Conservation (phyloP, 2,113 vertebrate species). For the Formicarius rufipectus region DNA sequence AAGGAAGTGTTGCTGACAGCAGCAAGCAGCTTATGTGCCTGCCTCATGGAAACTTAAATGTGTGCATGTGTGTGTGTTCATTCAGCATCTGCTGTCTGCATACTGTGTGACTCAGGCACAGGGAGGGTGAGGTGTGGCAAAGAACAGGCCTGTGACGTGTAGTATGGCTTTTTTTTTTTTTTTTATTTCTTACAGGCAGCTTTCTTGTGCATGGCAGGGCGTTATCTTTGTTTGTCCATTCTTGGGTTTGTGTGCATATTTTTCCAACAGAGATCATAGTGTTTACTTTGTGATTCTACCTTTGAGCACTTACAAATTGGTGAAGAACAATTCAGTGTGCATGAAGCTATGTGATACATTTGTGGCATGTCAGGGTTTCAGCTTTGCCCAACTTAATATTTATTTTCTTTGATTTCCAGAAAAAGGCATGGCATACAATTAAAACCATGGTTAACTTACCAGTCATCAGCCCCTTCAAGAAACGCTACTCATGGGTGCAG, state of each 20-base stretch:
- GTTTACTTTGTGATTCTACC: not conserved
- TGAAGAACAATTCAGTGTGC: not conserved
- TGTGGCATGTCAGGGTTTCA: not conserved
- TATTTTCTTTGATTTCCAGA: conserved; percentile 71
- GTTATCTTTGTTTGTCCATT: not conserved
- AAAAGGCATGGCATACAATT: conserved; percentile 90
- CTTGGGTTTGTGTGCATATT: not conserved
- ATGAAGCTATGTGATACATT: not conserved
- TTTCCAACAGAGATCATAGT: not conserved
- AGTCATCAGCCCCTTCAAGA: conserved; percentile 87
- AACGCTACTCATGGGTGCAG: conserved; percentile 92
- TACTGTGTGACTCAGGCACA: not conserved
- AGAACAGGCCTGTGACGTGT: not conserved
- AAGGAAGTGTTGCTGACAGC: conserved; percentile 1
- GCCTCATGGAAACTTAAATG: not conserved
- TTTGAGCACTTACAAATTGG: not conserved
- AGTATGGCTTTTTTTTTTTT: not conserved
- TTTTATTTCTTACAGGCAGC: not conserved
- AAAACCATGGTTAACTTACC: conserved; percentile 93
- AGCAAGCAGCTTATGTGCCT: not conserved
- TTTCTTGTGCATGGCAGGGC: not conserved
- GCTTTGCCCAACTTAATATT: not conserved
- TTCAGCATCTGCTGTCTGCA: not conserved
- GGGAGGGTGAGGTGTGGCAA: not conserved
- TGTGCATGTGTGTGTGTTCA: not conserved